These are phyloP conservation scores for Sphecodes monilicornis DNA, from an alignment of 2,888 invertebrate genomes.

Conservation along the genomic window DNA sequence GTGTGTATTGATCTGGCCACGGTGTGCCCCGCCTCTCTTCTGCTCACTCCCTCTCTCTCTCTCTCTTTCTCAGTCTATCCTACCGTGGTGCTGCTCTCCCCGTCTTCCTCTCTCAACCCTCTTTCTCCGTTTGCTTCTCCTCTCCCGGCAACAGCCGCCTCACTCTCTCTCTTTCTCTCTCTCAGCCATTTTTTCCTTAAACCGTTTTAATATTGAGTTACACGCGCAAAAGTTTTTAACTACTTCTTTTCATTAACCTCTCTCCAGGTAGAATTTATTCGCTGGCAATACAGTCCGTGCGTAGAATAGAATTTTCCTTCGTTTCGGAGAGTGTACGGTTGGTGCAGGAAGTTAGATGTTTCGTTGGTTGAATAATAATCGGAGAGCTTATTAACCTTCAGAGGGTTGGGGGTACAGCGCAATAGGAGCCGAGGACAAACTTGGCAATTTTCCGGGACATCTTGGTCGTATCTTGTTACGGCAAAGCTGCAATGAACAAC, in stretches of 20 bases:
- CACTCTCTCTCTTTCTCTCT: conserved; percentile 12
- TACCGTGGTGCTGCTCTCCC: conserved; percentile 22
- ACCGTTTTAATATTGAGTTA: background rate
- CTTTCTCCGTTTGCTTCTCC: conserved; percentile 37
- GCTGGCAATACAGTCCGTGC: background rate
- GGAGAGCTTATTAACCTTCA: background rate
- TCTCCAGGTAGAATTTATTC: background rate
- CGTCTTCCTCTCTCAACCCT: conserved; percentile 21
- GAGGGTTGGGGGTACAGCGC: too few species aligned
- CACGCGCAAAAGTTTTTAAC: background rate
- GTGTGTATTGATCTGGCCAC: conserved; percentile 80
- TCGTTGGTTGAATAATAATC: background rate
- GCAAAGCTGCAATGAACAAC: too few species aligned
- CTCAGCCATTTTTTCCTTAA: background rate
- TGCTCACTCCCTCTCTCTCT: conserved; percentile 60
- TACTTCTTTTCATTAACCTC: conserved; percentile 2
- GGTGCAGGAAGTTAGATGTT: too few species aligned
- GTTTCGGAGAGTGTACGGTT: background rate
- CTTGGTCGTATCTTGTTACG: too few species aligned
- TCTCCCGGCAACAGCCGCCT: background rate
- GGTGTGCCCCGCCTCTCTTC: conserved; percentile 74
- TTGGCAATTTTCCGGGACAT: background rate
- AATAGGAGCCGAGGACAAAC: background rate
- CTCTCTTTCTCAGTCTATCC: conserved; percentile 46
- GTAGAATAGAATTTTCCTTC: background rate